Base-by-base conservation (phyloP, 2,113 vertebrate species). In the Eidolon helvum region DNA sequence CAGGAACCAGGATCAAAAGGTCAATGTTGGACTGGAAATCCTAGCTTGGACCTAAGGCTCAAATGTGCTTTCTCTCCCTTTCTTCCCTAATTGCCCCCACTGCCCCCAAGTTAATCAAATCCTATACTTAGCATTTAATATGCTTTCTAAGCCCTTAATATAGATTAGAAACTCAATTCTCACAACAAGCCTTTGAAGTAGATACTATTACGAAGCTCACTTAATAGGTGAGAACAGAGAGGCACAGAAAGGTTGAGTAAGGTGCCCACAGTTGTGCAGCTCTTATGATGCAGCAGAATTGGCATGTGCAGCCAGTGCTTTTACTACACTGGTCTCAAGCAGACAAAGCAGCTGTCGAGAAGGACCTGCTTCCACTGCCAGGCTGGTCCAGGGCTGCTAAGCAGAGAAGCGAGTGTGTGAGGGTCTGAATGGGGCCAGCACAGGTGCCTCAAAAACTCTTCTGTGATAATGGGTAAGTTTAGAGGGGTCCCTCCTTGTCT, bases 261-360 rank as follows among this genome's bases (percentile, higher is more conserved):
- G 10, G 14, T 66, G n/a, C 1, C 21, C 22, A 21, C 16, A 35
- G 30, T 26, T 21, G 0, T 8, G 1, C 3, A 45, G 7, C 11
- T 53, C 8, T 21, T 28, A 8, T 0, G 16, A 6, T 0, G 16
- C 4, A n/a, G 15, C 4, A 74, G 61, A 69, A 19, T 15, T 0
- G 1, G 21, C 21, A 38, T 28, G 65, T 33, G 26, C 3, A 50
- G 30, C 14, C 21, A 6, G 35, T 18, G 35, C 35, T 30, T 1
- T 2, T 18, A 10, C 10, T 7, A 15, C 22, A 1, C 6, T 30
- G 61, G 24, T 8, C 22, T 35, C 40, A 57, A 63, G 48, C 11
- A 65, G 35, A 40, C 53, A 68, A 61, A 50, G 45, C 10, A 57
- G n/a, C 66, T 30, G 24, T 28, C 14, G 21, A 55, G 55, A 11